phyloP scores from a whole-genome alignment of 2,113 vertebrate species.

The Natator depressus region DNA sequence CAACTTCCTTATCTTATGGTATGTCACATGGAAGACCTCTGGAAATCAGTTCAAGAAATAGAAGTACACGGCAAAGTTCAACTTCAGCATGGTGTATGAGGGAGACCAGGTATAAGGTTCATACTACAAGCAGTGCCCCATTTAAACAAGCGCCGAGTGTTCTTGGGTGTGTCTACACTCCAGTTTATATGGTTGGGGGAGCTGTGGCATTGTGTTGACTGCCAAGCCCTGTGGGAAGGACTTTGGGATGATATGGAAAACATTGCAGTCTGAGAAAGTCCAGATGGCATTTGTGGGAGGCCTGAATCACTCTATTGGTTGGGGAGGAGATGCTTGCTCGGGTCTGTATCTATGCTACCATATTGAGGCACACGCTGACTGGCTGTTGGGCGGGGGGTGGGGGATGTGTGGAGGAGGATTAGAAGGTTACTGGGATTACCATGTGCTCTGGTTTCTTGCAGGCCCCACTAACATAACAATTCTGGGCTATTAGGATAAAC shows the following conservation, averaged over 20 bases:
- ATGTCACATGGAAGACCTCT: not conserved
- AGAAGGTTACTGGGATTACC: slow-evolving; percentile 41
- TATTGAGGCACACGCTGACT: slow-evolving; percentile 53
- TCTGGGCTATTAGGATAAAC: slow-evolving; percentile 50
- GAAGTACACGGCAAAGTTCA: not conserved
- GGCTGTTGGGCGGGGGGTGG: not conserved
- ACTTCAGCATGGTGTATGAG: not conserved
- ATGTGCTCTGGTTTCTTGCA: slow-evolving; percentile 36
- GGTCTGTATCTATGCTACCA: slow-evolving; percentile 58
- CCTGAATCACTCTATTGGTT: slow-evolving; percentile 55
- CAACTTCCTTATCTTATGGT: not conserved
- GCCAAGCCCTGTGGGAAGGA: slow-evolving; percentile 18
- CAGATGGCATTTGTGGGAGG: slow-evolving; percentile 71
- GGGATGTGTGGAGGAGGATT: slow-evolving; percentile 57
- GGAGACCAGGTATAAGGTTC: not conserved
- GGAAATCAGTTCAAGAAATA: not conserved
- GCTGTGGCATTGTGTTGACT: not conserved
- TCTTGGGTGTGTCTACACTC: not conserved
- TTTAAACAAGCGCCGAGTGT: not conserved
- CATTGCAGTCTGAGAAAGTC: not conserved
- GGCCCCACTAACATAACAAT: slow-evolving; percentile 4
- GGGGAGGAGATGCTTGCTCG: not conserved
- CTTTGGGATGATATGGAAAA: not conserved
- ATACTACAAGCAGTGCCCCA: not conserved
- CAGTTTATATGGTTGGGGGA: not conserved